Base-by-base conservation (phyloP, 2,797 vertebrate genomes). In the Pangasius sanitwongsei region DNA sequence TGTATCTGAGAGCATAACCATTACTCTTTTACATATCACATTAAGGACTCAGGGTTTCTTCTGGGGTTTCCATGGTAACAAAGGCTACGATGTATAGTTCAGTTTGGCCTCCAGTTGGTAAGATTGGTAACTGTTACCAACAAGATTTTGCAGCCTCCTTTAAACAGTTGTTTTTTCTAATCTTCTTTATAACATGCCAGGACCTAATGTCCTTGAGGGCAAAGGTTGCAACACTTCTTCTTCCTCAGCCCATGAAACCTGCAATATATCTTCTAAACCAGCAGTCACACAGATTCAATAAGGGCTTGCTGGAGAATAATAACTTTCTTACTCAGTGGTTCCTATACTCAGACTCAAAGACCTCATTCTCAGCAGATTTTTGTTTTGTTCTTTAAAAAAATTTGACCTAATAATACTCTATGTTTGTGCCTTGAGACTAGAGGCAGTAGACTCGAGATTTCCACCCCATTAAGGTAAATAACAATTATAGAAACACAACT, bases 31-130 rank as follows among this genome's bases (percentile, higher is more conserved):
- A 28, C 86, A 89, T 55, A 86, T 53, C 59, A 82, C 55, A 69
- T 74, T 87, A 78, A 87, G 61, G 88, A 89, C 41, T 87, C 41
- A 23, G 87, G 87, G 67, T 67, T 86, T 83, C 70, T 59, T 77
- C 65, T 31, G 72, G 57, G 53, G 89, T 91, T 90, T 89, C 90
- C 86, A 92, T 90, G 90, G 88, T 59, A 91, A 91, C 90, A 86
- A 81, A 83, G 80, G 61, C 65, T 74, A 91, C 87, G 83, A 77
- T 86, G 44, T 85, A 55, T 70, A 69, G 75, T 70, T 69, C 81
- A 28, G 72, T 78, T 91, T 81, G 78, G 67, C 65, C 59, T 87
- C 65, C 91, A 89, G 86, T 89, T 90, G 75, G 82, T 84, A 50
- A 37, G 77, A 86, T 90, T 41, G 41, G 41, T 41, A 4, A 41